Evolutionary conservation across 2,113 vertebrate genomes (phyloP).

Genomic region (Corydoras maculifer): DNA sequence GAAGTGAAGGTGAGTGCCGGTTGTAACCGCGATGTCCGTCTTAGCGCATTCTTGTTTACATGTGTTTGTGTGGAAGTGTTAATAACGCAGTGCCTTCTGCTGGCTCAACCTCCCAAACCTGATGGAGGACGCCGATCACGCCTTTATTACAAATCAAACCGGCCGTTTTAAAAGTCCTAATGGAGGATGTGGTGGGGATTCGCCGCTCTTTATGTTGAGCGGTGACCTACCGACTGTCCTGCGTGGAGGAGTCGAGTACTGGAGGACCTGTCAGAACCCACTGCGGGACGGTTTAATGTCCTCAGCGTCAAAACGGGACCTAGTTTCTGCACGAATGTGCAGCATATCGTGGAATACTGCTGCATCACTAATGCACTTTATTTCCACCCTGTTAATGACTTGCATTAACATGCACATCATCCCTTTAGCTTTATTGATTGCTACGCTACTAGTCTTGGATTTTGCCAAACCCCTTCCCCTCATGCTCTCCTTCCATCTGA

Average conservation of each 20-base stretch:
- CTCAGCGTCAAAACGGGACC: not conserved
- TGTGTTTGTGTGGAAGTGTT: conserved; percentile 23
- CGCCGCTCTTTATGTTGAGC: not conserved
- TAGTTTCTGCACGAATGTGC: too few relatives aligned
- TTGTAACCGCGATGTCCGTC: conserved; percentile 1
- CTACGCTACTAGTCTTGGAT: not conserved
- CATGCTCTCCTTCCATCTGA: too few relatives aligned
- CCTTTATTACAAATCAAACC: too few relatives aligned
- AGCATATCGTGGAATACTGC: not conserved
- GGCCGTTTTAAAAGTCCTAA: too few relatives aligned
- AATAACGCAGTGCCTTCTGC: not conserved
- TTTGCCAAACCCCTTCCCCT: not conserved
- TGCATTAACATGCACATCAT: conserved; percentile 17
- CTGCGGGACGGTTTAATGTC: not conserved
- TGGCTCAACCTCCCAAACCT: not conserved
- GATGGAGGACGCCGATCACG: not conserved
- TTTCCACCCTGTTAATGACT: not conserved
- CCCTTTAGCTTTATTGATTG: conserved; percentile 13
- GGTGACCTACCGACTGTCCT: conserved; percentile 1
- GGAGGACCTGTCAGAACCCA: not conserved
- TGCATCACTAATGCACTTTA: not conserved
- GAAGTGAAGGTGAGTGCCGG: conserved; percentile 60
- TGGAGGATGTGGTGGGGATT: too few relatives aligned
- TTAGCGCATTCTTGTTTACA: conserved; percentile 22
- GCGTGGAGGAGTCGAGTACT: not conserved